Evolutionary conservation across 2,888 invertebrate species (phyloP).

Genomic region (Masnerella sp.): DNA sequence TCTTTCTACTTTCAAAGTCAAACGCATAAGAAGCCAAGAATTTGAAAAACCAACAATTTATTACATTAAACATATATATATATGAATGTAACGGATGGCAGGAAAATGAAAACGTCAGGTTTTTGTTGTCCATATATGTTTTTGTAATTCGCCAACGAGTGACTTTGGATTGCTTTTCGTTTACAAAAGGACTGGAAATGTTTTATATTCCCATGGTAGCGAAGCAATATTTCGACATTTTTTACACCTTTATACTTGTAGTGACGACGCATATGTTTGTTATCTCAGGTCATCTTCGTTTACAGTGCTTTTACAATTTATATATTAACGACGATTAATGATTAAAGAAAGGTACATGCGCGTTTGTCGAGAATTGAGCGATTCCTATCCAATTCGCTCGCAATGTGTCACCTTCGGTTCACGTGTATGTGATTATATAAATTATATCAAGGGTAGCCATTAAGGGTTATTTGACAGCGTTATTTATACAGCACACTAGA

Average conservation of each 20-base stretch:
- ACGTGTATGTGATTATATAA: constrained; percentile 25
- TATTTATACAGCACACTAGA: constrained; percentile 47
- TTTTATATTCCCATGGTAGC: background rate
- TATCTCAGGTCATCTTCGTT: constrained; percentile 14
- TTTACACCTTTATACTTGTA: constrained; percentile 25
- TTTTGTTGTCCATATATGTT: too few species aligned
- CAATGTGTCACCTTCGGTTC: constrained; percentile 6
- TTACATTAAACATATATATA: too few species aligned
- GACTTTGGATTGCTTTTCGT: too few species aligned
- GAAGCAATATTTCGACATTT: background rate
- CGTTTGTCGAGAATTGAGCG: constrained; percentile 3
- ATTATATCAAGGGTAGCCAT: constrained; percentile 24
- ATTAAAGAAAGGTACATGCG: too few species aligned
- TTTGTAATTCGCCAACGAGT: too few species aligned
- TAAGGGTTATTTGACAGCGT: constrained; percentile 32
- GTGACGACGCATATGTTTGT: background rate
- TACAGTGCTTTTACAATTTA: constrained; percentile 24
- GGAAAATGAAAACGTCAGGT: too few species aligned
- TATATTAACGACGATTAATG: constrained; percentile 13
- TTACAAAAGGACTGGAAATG: too few species aligned
- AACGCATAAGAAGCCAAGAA: too few species aligned
- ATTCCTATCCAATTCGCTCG: constrained; percentile 15
- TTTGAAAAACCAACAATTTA: too few species aligned
- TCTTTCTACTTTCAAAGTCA: background rate
- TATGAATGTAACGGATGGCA: too few species aligned